These are phyloP conservation scores for Contarinia nasturtii DNA, from an alignment of 1,140 invertebrate genomes.

Conservation along the genomic window DNA sequence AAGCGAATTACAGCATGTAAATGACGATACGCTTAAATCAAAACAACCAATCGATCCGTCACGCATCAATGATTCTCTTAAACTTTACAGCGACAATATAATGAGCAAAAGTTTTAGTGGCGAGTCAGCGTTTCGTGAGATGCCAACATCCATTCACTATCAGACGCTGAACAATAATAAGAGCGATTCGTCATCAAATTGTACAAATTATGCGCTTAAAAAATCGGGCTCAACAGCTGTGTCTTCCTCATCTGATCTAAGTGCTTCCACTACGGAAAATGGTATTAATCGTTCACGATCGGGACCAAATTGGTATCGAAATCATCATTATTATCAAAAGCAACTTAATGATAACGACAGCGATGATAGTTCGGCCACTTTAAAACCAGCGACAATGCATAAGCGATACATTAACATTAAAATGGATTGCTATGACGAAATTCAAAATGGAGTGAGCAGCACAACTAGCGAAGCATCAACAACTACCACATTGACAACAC, in stretches of 20 bases:
- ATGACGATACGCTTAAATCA: constrained; percentile 22
- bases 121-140: constrained; percentile 14
- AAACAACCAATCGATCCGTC: constrained; percentile 28
- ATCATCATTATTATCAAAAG: too few relatives aligned
- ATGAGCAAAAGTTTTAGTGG: constrained; percentile 25
- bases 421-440: constrained; percentile 22
- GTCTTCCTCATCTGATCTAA: background rate
- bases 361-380: constrained; percentile 14
- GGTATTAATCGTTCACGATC: constrained; percentile 42
- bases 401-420: constrained; percentile 19
- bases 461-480: constrained; percentile 12
- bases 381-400: constrained; percentile 15
- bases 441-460: constrained; percentile 8
- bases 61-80: constrained; percentile 25
- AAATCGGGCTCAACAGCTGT: constrained; percentile 20
- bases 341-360: constrained; percentile 13
- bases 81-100: constrained; percentile 22
- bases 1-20: constrained; percentile 20
- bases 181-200: constrained; percentile 6
- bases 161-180: constrained; percentile 3
- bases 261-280: constrained; percentile 15
- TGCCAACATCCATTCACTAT: background rate
- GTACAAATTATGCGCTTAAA: constrained; percentile 16
- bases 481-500: constrained; percentile 10
- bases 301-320: constrained; percentile 35